Evolutionary conservation across 2,797 vertebrate species (phyloP).

Genomic region (Lacerta bilineata): DNA sequence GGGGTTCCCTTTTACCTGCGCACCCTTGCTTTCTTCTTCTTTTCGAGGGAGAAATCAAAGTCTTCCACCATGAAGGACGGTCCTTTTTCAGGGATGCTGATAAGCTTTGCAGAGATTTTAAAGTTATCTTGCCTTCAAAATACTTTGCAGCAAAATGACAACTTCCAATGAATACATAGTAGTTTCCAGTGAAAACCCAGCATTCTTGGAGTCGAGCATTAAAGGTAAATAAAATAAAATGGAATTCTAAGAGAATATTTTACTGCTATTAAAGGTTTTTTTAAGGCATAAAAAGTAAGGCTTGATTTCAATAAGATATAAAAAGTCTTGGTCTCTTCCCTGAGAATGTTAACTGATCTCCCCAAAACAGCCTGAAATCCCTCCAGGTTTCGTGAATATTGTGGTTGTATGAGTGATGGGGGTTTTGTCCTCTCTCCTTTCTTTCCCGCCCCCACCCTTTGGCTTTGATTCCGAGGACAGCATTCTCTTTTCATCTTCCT

Average conservation of each 20-base stretch:
- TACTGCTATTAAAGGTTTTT: background rate
- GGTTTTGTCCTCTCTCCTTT: conserved; percentile 65
- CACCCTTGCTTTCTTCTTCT: conserved; percentile 4
- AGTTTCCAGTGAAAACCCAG: conserved; percentile 19
- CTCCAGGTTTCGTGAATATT: conserved; percentile 42
- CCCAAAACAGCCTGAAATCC: conserved; percentile 56
- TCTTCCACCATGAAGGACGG: conserved; percentile 20
- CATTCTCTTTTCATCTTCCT: conserved; percentile 74
- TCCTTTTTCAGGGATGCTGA: conserved; percentile 29
- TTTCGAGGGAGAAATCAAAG: conserved; percentile 44
- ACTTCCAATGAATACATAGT: background rate
- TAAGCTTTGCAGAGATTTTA: conserved; percentile 38
- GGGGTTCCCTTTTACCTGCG: conserved; percentile 25
- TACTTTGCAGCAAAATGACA: conserved; percentile 31
- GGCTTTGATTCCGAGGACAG: conserved; percentile 75
- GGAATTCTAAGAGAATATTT: conserved; percentile 21
- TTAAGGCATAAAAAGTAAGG: background rate
- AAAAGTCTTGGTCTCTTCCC: background rate
- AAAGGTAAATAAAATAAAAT: background rate
- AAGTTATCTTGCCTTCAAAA: conserved; percentile 1
- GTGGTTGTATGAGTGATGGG: conserved; percentile 47
- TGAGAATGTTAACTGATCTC: conserved; percentile 45
- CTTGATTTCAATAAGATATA: conserved; percentile 8
- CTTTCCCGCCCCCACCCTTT: conserved; percentile 57
- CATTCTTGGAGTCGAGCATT: background rate